Base-by-base conservation (phyloP, 2,797 vertebrate species). In the Gymnocypris eckloni region DNA sequence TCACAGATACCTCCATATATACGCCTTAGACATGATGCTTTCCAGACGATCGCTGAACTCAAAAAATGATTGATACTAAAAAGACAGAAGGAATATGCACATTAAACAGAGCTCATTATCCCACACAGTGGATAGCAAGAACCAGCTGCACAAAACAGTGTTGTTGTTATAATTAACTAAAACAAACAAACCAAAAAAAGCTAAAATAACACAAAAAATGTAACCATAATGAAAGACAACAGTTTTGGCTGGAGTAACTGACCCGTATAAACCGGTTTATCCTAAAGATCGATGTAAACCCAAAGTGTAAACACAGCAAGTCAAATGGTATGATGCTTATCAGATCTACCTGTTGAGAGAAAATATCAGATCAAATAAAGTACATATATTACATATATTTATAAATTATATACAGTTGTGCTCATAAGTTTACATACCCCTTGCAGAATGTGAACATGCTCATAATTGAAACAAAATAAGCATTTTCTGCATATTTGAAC, bases 31-130 rank as follows among this genome's bases (percentile, higher is more conserved):
- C 96, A 98, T 95, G 87, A 96, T 85, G 13, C 96, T 96, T 91
- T 99, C 98, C 20, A 98, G 94, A 15, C 94, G 96, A 87, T 98
- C 96, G 52, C 97, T 98, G 92, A 99, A 99, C 82, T 98, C 97
- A 91, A 97, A 97, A 94, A 99, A 99, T 2, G 96, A 95, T 3
- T 94, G 91, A 1, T 96, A 82, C 97, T 98, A 80, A 33, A 88
- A 76, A 45, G 12, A 22, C 48, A 76, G 6, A 45, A 1, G 18
- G 5, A 75, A 50, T 33, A 48, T 33, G 43, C 3, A 66, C 3
- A 50, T 28, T 15, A 48, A 33, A 66, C 43, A 66, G 37, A 45
- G 66, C 41, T 41, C 28, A 81, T 48, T 45, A 11, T 45, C 43
- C 10, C 43, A 25, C 25, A 37, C 10, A 81, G 20, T 8, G 7